These are phyloP conservation scores for Helogale parvula DNA, from an alignment of 2,113 vertebrate genomes.

Conservation along the genomic window DNA sequence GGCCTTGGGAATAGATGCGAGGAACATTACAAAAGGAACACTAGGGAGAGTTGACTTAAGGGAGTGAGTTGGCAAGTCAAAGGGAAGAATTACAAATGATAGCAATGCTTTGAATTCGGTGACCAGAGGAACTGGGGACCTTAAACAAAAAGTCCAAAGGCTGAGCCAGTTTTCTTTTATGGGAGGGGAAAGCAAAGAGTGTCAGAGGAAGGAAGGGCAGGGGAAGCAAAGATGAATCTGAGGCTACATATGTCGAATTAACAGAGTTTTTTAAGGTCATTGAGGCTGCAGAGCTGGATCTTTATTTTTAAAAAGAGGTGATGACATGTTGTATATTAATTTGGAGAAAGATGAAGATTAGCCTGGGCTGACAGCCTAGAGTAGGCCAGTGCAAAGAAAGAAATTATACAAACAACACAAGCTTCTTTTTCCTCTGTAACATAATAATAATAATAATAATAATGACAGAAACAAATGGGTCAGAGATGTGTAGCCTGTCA, in stretches of 20 bases:
- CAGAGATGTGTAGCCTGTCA: background rate
- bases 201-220: background rate
- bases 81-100: slow-evolving; percentile 1
- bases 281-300: background rate
- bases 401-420: background rate
- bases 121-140: background rate
- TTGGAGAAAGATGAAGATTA: slow-evolving; percentile 13
- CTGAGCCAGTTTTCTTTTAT: background rate
- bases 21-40: background rate
- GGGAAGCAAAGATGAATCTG: background rate
- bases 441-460: background rate
- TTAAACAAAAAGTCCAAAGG: background rate
- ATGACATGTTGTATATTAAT: slow-evolving; percentile 64
- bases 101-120: background rate
- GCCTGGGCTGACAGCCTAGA: background rate
- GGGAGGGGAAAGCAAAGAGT: background rate
- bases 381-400: slow-evolving; percentile 27
- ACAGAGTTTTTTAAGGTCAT: slow-evolving; percentile 24
- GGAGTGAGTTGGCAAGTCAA: background rate
- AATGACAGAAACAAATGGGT: background rate
- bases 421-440: slow-evolving; percentile 28
- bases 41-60: background rate
- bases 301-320: slow-evolving; percentile 62
- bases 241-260: background rate
- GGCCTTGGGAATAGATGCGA: background rate